phyloP scores from a whole-genome alignment of 2,888 invertebrate genomes.

The Apantesis nais region DNA sequence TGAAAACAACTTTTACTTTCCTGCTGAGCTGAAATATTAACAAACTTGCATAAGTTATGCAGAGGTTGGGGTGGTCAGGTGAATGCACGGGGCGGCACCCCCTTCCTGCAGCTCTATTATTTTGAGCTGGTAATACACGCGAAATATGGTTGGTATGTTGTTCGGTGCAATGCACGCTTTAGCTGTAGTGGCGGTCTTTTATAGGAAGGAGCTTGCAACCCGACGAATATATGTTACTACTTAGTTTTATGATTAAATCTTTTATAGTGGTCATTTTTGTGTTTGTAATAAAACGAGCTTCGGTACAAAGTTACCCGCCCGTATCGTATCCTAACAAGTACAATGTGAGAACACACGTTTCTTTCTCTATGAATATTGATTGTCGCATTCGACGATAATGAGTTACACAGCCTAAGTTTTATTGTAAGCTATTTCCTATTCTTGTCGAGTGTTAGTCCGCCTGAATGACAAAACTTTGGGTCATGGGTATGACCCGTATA shows the following conservation, averaged over 20 bases:
- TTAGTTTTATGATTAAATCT: slow-evolving; percentile 48
- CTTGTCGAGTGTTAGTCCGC: slow-evolving; percentile 22
- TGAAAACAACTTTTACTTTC: slow-evolving; percentile 76
- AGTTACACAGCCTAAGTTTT: slow-evolving; percentile 20
- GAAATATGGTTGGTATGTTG: slow-evolving; percentile 53
- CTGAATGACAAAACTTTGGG: slow-evolving; percentile 32
- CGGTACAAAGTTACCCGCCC: neutral
- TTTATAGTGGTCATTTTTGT: slow-evolving; percentile 24
- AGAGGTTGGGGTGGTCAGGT: slow-evolving; percentile 54
- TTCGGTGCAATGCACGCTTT: slow-evolving; percentile 57
- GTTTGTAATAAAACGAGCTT: neutral
- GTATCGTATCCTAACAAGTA: neutral
- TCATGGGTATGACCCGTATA: slow-evolving; percentile 22
- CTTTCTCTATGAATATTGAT: slow-evolving; percentile 17
- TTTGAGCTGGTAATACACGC: slow-evolving; percentile 47
- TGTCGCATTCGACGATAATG: slow-evolving; percentile 7
- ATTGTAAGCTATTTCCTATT: slow-evolving; percentile 30
- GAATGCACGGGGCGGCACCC: slow-evolving; percentile 63
- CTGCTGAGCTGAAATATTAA: slow-evolving; percentile 76
- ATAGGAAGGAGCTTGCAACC: slow-evolving; percentile 55
- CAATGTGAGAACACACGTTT: slow-evolving; percentile 5
- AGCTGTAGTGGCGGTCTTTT: slow-evolving; percentile 46
- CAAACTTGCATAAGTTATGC: slow-evolving; percentile 80
- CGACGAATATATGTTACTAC: slow-evolving; percentile 39
- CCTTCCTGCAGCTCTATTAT: slow-evolving; percentile 52